Conservation (phyloP, 2,113 vertebrate genomes). For the Chloropsis cyanopogon region DNA sequence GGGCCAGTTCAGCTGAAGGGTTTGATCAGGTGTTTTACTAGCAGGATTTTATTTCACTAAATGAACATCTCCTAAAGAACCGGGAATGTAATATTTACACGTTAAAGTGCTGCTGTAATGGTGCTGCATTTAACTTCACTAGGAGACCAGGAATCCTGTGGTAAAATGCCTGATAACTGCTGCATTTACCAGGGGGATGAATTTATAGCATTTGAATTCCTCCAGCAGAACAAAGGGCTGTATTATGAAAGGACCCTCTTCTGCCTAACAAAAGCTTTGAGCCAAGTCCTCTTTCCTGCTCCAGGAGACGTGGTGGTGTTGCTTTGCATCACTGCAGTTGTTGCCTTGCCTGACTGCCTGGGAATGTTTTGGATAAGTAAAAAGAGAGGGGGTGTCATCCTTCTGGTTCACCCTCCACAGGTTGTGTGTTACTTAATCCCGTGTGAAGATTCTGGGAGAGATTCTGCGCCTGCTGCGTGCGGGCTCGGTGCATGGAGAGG, state of each 20-base stretch:
- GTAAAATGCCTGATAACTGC: slow-evolving; percentile 69
- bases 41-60: slow-evolving; percentile 71
- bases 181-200: slow-evolving; percentile 61
- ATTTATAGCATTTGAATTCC: slow-evolving; percentile 65
- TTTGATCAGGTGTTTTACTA: slow-evolving; percentile 70
- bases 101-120: slow-evolving; percentile 68
- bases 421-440: not conserved
- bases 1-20: slow-evolving; percentile 66
- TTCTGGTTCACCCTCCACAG: not conserved
- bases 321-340: not conserved
- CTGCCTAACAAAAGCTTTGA: slow-evolving; percentile 30
- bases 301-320: not conserved
- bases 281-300: not conserved
- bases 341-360: not conserved
- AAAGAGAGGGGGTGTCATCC: not conserved
- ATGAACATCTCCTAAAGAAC: slow-evolving; percentile 68
- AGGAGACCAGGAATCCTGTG: slow-evolving; percentile 65
- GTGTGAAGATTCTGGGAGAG: not conserved
- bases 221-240: slow-evolving; percentile 58
- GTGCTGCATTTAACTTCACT: slow-evolving; percentile 67
- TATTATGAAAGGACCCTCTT: slow-evolving; percentile 53
- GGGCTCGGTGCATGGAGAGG: not conserved
- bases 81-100: slow-evolving; percentile 66
- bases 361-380: not conserved
- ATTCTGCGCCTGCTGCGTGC: not conserved